A percentile compares a stretch with the other conserved stretches of the same genome.
Conservation (phyloP, 2,797 vertebrate species). For the Cyclura pinguis region DNA sequence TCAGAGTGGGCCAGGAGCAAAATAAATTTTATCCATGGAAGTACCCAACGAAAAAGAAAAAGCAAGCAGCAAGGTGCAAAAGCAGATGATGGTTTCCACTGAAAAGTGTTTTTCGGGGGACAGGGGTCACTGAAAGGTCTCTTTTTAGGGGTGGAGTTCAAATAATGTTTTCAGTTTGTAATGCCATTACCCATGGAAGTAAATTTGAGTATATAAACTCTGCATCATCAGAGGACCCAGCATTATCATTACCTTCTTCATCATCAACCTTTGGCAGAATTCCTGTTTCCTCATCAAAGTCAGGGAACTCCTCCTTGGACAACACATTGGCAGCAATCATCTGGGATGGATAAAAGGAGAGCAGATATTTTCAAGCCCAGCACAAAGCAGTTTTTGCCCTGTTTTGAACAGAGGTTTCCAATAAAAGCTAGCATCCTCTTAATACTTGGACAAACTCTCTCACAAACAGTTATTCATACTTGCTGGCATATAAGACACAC, state of each 20-base stretch:
- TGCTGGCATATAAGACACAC: no score
- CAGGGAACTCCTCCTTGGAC: slow-evolving; percentile 98
- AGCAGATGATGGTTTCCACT: no score
- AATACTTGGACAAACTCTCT: neutral
- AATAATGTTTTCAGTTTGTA: no score
- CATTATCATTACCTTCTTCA: slow-evolving; percentile 88
- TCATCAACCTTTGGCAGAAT: slow-evolving; percentile 98
- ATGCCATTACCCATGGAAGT: neutral
- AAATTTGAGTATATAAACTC: neutral
- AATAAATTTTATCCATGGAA: neutral
- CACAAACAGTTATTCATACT: neutral
- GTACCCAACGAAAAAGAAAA: neutral
- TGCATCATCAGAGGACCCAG: neutral
- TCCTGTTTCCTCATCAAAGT: slow-evolving; percentile 98
- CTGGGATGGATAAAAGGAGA: slow-evolving; percentile 72
- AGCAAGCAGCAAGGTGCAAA: no score
- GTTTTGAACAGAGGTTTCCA: neutral
- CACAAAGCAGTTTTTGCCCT: neutral
- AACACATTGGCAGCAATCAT: slow-evolving; percentile 99
- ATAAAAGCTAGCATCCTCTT: neutral
- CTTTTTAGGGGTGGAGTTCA: no score
- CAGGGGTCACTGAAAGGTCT: no score
- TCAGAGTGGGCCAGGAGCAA: neutral
- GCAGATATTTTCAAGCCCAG: rapidly evolving
- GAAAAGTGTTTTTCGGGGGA: no score